Base-by-base conservation (phyloP, 1,140 invertebrate genomes). In the Anastrepha ludens region DNA sequence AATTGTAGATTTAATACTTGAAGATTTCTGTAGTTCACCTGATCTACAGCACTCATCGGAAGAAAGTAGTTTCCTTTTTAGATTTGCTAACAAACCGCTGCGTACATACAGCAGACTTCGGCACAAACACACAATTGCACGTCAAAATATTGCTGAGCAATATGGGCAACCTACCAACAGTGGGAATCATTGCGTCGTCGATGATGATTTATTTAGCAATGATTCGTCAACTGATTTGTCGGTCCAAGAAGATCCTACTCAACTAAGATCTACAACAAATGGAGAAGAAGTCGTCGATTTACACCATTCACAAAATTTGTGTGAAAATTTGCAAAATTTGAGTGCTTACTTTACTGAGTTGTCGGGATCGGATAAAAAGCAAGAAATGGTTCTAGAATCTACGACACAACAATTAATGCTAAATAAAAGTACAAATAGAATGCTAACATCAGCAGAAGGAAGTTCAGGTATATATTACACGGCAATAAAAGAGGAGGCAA, bases 311-410 rank as follows among this genome's bases (percentile, higher is more conserved):
- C 86, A 65, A 15, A 64, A 39, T 15, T 70, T 88, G 65, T 74
- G 81, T 41, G 88, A 87, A 29, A 88, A 88, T 87, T 86, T 88
- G 50, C 65, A 86, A 58, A 86, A 88, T 86, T 86, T 88, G 13
- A 88, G 81, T 29, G 65, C 67, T 0, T 88, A 74, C 65, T 88
- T 88, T 65, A 62, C 87, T 9, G 81, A 88, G 55, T 60, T 70
- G 50, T 50, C 50, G 17, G 29, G 65, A 67, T 13, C 13, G n/a
- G 29, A 41, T 39, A 39, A 60, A 17, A 78, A 11, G 78, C 47
- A 29, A 58, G 47, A 55, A 39, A 85, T 47, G 7, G 3, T 1
- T 86, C 8, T 9, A 6, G 44, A 50, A 65, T 65, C 20, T 3
- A 2, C 6, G 4, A 39, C 58, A 11, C 64, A 8, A 64, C 13